Base-by-base conservation (phyloP, 2,797 vertebrate species). In the Chanos chanos region DNA sequence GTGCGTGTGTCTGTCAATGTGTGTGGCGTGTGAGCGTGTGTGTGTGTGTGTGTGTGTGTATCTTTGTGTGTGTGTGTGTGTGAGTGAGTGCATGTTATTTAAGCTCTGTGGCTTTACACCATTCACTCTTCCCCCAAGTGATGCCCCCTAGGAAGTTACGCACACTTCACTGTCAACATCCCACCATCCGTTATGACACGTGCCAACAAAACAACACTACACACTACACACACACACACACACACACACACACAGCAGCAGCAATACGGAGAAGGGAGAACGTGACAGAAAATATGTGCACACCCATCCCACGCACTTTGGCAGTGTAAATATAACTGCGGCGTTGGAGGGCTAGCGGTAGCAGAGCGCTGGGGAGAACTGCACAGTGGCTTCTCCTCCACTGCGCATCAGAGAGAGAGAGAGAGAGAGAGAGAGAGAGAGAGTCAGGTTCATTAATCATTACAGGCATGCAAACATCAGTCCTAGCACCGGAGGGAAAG, bases 251-350 rank as follows among this genome's bases (percentile, higher is more conserved):
- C 25, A 15, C 19, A 44, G n/a, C 7, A 25, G 52, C 56, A 15
- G 13, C 44, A n/a, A n/a, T n/a, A n/a, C n/a, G n/a, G n/a, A n/a
- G n/a, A n/a, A 57, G 49, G 61, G 33, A 8, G 12, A 62, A 67
- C 36, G 51, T 57, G 47, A 58, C 49, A 58, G 60, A 70, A 61
- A 64, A 70, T 37, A 40, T 53, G 60, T 45, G 55, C 61, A 56
- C 60, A 57, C 56, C 52, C 31, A 13, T 27, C 70, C 67, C 67
- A 68, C 61, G 21, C 56, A 50, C 53, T 62, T 45, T 62, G n/a
- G 58, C 49, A n/a, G 53, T 59, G 73, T 68, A 73, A 76, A 73
- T 70, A 73, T 65, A 51, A 49, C 61, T 59, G 54, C 52, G 24
- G 22, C 34, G 49, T 59, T 30, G 54, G 60, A 68, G 49, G 65